Conservation (phyloP, 2,888 invertebrate species). For the Sisyra terminalis region DNA sequence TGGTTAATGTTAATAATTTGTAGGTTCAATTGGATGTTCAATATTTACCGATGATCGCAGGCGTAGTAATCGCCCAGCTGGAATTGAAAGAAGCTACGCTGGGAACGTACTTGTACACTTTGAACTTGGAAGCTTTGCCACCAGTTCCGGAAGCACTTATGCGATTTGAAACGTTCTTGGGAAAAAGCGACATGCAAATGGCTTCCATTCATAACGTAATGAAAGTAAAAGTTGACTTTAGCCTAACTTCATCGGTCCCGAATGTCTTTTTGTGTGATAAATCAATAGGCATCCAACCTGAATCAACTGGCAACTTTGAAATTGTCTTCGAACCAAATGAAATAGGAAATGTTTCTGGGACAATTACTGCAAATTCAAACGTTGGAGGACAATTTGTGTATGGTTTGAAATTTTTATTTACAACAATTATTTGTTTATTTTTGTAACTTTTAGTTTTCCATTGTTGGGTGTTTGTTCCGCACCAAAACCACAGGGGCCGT, state of each 20-base stretch:
- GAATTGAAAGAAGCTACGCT: constrained; percentile 15
- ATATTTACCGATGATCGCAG: constrained; percentile 17
- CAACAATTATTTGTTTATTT: background rate
- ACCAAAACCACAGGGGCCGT: constrained; percentile 35
- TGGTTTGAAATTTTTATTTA: constrained; percentile 9
- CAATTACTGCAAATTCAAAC: constrained; percentile 17
- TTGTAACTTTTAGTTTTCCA: constrained; percentile 21
- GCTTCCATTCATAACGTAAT: constrained; percentile 17
- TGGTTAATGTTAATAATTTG: too few relatives aligned
- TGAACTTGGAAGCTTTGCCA: constrained; percentile 17
- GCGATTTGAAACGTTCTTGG: constrained; percentile 17
- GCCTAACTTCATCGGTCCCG: constrained; percentile 16
- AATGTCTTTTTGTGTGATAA: constrained; percentile 15
- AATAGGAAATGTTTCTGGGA: constrained; percentile 18
- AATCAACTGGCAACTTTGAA: constrained; percentile 14
- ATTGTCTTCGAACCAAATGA: constrained; percentile 20
- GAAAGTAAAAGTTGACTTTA: constrained; percentile 15
- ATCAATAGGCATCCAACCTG: constrained; percentile 10
- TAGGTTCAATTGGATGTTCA: constrained; percentile 15
- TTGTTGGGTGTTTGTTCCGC: constrained; percentile 26
- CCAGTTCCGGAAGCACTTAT: constrained; percentile 17
- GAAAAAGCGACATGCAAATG: constrained; percentile 14
- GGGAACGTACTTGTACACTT: constrained; percentile 17
- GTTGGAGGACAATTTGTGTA: constrained; percentile 21
- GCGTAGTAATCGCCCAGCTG: constrained; percentile 12